A percentile compares a stretch with the other conserved stretches of the same genome.
These are phyloP conservation scores for Diachrysia chrysitis DNA, from an alignment of 2,888 invertebrate species.

Conservation along the genomic window DNA sequence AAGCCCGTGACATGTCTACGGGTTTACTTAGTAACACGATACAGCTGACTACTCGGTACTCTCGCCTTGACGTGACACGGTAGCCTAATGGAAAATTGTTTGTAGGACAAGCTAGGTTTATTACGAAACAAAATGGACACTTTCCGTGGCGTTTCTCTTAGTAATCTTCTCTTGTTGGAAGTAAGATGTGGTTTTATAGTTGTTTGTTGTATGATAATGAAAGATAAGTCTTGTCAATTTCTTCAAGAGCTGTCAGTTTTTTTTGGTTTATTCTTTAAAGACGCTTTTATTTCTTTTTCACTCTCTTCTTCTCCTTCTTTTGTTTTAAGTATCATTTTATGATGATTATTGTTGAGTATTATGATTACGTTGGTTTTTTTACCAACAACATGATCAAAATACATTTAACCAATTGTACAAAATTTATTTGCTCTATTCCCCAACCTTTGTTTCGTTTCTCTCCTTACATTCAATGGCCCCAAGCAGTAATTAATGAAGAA, in stretches of 20 bases:
- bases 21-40: constrained; percentile 42
- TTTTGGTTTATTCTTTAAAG: background rate
- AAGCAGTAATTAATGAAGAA: background rate
- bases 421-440: background rate
- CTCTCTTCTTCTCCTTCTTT: background rate
- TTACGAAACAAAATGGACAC: constrained; percentile 26
- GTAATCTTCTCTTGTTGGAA: background rate
- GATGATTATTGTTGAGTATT: no score
- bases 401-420: no score
- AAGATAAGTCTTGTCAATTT: background rate
- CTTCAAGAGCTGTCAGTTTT: background rate
- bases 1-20: constrained; percentile 37
- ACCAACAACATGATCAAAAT: no score
- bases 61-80: constrained; percentile 31
- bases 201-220: background rate
- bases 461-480: background rate
- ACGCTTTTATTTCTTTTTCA: background rate
- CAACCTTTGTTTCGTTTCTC: background rate
- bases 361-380: no score
- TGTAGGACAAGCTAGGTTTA: constrained; percentile 28
- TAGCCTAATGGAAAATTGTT: constrained; percentile 53
- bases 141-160: background rate
- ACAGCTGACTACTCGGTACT: constrained; percentile 10
- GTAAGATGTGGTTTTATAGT: background rate
- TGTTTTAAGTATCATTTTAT: no score